A percentile compares a stretch with the other conserved stretches of the same genome.
Evolutionary conservation across 2,888 invertebrate species (phyloP).

Genomic region (Oscheius sp.): DNA sequence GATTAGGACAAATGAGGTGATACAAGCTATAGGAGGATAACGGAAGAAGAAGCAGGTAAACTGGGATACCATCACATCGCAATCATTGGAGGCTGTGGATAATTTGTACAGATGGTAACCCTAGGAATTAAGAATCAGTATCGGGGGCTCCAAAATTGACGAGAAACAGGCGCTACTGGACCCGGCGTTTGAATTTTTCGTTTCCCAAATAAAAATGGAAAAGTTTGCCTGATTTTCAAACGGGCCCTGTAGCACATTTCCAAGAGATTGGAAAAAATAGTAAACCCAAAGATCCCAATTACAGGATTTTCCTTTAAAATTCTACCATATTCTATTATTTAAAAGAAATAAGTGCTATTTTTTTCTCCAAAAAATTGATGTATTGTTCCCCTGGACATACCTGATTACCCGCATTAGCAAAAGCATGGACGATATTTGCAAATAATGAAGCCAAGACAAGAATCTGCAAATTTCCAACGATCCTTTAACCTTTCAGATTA

Average conservation of each 20-base stretch:
- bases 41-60: slow-evolving; percentile 7
- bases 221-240: too few species aligned
- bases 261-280: too few species aligned
- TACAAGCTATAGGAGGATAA: slow-evolving; percentile 11
- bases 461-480: background rate
- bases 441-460: slow-evolving; percentile 6
- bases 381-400: background rate
- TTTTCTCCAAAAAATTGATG: background rate
- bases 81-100: background rate
- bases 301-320: too few species aligned
- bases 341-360: background rate
- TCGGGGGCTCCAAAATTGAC: too few species aligned
- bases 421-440: slow-evolving; percentile 11
- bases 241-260: too few species aligned
- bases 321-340: too few species aligned
- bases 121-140: too few species aligned
- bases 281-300: too few species aligned
- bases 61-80: slow-evolving; percentile 13
- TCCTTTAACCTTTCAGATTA: background rate
- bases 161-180: too few species aligned
- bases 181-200: too few species aligned
- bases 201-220: background rate
- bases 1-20: slow-evolving; percentile 7
- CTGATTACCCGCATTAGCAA: background rate
- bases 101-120: slow-evolving; percentile 3